phyloP scores from a whole-genome alignment of 2,797 vertebrate genomes.

The Melanogrammus aeglefinus region DNA sequence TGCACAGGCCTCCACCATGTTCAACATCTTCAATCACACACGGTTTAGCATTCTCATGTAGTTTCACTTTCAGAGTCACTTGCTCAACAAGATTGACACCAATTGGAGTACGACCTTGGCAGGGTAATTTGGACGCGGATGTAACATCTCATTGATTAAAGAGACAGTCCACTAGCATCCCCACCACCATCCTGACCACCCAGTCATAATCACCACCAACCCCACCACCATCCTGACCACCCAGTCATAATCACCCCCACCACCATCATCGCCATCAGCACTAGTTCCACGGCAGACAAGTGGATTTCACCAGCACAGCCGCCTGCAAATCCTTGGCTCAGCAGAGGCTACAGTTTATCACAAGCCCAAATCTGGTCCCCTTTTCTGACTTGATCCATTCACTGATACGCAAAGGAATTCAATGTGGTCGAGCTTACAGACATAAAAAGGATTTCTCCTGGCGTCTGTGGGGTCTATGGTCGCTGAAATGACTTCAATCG shows the following conservation, averaged over 20 bases:
- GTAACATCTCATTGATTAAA: not conserved
- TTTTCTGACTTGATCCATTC: slow-evolving; percentile 76
- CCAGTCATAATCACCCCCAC: not conserved
- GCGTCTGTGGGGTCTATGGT: slow-evolving; percentile 46
- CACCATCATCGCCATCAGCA: not conserved
- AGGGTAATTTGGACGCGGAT: slow-evolving; percentile 36
- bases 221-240: not conserved
- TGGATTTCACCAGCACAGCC: slow-evolving; percentile 71
- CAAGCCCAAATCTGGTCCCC: slow-evolving; percentile 71
- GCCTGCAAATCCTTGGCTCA: slow-evolving; percentile 70
- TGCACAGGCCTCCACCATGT: not conserved
- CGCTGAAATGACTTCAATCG: slow-evolving; percentile 69
- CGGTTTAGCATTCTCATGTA: not conserved
- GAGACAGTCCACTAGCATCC: not conserved
- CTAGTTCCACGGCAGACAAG: slow-evolving; percentile 44
- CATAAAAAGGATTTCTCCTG: slow-evolving; percentile 73
- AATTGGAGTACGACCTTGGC: slow-evolving; percentile 44
- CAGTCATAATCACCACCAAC: not conserved
- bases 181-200: not conserved
- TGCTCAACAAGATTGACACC: slow-evolving; percentile 31
- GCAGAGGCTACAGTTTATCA: slow-evolving; percentile 74
- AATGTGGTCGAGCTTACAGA: slow-evolving; percentile 73
- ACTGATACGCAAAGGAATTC: slow-evolving; percentile 78
- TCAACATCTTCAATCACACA: not conserved
- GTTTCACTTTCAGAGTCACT: slow-evolving; percentile 26